These are phyloP conservation scores for Tryphoninae sp. DNA, from an alignment of 2,888 invertebrate species.

Conservation along the genomic window DNA sequence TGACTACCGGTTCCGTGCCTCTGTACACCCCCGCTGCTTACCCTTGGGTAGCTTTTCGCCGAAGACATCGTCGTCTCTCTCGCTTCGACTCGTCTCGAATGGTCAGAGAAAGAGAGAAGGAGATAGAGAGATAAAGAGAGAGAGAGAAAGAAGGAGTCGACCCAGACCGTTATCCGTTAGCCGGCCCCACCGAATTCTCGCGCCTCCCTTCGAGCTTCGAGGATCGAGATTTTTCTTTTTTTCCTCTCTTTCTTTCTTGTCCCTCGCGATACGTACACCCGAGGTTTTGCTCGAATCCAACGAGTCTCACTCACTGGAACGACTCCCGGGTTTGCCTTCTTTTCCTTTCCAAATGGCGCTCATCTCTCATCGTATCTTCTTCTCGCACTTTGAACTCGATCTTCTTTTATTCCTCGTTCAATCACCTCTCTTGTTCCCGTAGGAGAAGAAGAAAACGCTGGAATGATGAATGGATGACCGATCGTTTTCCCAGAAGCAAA, in stretches of 20 bases:
- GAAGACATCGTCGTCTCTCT: slow-evolving; percentile 63
- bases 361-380: slow-evolving; percentile 42
- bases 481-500: slow-evolving; percentile 3
- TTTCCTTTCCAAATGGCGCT: slow-evolving; percentile 47
- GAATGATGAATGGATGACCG: neutral
- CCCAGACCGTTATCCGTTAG: slow-evolving; percentile 52
- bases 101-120: neutral
- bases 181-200: slow-evolving; percentile 47
- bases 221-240: slow-evolving; percentile 39
- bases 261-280: slow-evolving; percentile 12
- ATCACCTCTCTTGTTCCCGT: neutral
- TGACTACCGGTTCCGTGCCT: slow-evolving; percentile 53
- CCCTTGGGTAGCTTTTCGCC: slow-evolving; percentile 62
- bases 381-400: slow-evolving; percentile 33
- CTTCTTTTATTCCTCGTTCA: slow-evolving; percentile 8
- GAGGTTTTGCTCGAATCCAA: slow-evolving; percentile 21
- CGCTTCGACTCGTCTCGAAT: slow-evolving; percentile 10
- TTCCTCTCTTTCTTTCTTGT: slow-evolving; percentile 13
- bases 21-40: slow-evolving; percentile 55
- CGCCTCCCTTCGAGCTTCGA: slow-evolving; percentile 47
- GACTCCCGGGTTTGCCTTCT: slow-evolving; percentile 56
- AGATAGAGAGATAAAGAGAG: slow-evolving; percentile 6
- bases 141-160: slow-evolving; percentile 18
- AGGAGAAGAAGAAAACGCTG: neutral
- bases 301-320: slow-evolving; percentile 58